Evolutionary conservation across 1,140 invertebrate species (phyloP), one percentile per base, ranked within the genome.

Genomic region (Ephestia elutella): DNA sequence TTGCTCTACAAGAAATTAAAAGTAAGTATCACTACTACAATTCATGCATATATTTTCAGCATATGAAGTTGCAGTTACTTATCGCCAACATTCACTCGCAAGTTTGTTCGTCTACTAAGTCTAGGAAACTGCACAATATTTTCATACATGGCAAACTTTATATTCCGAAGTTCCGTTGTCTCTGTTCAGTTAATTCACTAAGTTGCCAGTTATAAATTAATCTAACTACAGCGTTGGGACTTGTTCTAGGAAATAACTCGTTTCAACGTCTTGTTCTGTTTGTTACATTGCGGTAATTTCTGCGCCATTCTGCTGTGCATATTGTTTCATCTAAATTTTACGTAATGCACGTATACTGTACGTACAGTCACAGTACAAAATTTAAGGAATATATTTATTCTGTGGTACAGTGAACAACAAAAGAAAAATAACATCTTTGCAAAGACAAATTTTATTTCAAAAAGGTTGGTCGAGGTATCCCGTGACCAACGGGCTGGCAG

Each of bases 61-160:
- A 13, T 10, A n/a, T 35, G 32, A 35, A 35, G 32, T 35, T 35
- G 32, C 1, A 35, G 32, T 35, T 35, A 35, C 32, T 35, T 35
- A 35, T 53, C 49, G 32, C 49, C 50, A 54, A 54, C 59, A 53
- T 61, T 62, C 57, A 57, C 60, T 57, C 20, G 57, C 55, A 60
- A 63, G 60, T 66, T 66, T 66, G 60, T 63, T 60, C 57, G 44
- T 58, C 49, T 17, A 32, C 32, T 10, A 61, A 67, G 32, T 63
- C 57, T 35, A 15, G 32, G 20, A 20, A 56, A 63, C 59, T 63
- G 62, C 62, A 67, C 57, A 63, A 60, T 61, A 58, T 62, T 57
- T 66, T 60, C 65, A 63, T 63, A 60, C 38, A 44, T 59, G 61
- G 49, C 49, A 61, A 61, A 67, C 61, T 67, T 66, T 17, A 20